These are phyloP conservation scores for Pyrgilauda ruficollis DNA, from an alignment of 2,113 vertebrate genomes.

Conservation along the genomic window DNA sequence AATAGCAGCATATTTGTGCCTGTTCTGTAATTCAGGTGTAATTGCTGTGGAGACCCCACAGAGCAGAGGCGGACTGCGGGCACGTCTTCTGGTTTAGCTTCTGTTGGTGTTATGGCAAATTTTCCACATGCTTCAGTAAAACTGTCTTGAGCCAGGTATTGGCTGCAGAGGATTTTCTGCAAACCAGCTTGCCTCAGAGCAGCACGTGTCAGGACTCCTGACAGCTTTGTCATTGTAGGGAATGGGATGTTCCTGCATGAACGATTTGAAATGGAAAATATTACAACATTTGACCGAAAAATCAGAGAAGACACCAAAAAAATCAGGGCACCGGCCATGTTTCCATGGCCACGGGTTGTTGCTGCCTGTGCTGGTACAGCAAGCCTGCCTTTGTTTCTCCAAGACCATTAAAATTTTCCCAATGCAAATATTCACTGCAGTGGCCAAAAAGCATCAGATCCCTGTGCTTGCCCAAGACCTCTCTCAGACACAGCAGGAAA, in stretches of 20 bases:
- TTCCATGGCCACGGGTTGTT: neutral
- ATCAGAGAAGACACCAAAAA: neutral
- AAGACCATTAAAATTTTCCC: neutral
- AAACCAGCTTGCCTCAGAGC: neutral
- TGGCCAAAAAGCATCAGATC: neutral
- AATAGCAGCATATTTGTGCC: neutral
- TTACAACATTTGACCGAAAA: neutral
- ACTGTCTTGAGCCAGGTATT: neutral
- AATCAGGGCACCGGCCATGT: neutral
- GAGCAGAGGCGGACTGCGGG: neutral
- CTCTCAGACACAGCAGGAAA: slow-evolving; percentile 15
- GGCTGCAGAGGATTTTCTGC: neutral
- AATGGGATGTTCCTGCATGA: neutral
- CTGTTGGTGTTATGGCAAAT: neutral
- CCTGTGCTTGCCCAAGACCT: neutral
- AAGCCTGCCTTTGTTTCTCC: neutral
- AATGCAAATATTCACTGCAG: neutral
- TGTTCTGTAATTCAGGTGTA: neutral
- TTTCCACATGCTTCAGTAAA: neutral
- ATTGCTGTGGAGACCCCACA: neutral
- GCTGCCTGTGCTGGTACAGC: neutral
- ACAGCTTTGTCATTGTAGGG: slow-evolving; percentile 6
- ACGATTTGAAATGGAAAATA: slow-evolving; percentile 34
- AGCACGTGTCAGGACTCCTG: neutral
- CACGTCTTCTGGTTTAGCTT: neutral